Evolutionary conservation across 2,797 vertebrate genomes (phyloP).

Genomic region (Platalea minor): DNA sequence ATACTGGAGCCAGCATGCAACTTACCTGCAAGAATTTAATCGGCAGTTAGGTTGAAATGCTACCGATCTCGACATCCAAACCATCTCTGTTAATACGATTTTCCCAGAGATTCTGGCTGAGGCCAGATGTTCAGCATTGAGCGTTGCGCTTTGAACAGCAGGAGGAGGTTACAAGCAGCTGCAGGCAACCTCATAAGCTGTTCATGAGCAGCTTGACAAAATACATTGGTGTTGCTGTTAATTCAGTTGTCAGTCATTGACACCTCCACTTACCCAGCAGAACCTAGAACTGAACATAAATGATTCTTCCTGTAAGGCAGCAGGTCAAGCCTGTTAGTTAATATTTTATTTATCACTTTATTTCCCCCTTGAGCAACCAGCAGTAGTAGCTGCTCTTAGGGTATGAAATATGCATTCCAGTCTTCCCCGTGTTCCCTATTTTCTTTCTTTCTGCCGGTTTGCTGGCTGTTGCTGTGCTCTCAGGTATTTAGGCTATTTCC

Average conservation of each 20-base stretch:
- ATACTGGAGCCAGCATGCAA: not conserved
- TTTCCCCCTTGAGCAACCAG: not conserved
- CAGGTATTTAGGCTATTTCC: not conserved
- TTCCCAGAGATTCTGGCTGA: not conserved
- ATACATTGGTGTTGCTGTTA: not conserved
- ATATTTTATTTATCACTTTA: not conserved
- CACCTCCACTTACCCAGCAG: not conserved
- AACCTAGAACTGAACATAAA: not conserved
- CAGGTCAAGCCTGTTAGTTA: not conserved
- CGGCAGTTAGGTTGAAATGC: not conserved
- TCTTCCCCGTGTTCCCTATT: not conserved
- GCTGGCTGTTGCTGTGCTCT: not conserved
- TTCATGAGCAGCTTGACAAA: not conserved
- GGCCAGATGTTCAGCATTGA: not conserved
- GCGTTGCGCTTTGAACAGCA: fast-evolving
- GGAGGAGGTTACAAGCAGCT: not conserved
- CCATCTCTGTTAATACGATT: not conserved
- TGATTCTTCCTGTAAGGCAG: not conserved
- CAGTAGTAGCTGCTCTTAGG: not conserved
- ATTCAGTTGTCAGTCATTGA: not conserved
- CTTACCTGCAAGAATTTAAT: not conserved
- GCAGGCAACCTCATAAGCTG: not conserved
- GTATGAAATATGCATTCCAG: not conserved
- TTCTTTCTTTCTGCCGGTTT: not conserved
- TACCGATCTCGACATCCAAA: not conserved